Base-by-base conservation (phyloP, 2,888 invertebrate species). In the Heliconius charithonia region DNA sequence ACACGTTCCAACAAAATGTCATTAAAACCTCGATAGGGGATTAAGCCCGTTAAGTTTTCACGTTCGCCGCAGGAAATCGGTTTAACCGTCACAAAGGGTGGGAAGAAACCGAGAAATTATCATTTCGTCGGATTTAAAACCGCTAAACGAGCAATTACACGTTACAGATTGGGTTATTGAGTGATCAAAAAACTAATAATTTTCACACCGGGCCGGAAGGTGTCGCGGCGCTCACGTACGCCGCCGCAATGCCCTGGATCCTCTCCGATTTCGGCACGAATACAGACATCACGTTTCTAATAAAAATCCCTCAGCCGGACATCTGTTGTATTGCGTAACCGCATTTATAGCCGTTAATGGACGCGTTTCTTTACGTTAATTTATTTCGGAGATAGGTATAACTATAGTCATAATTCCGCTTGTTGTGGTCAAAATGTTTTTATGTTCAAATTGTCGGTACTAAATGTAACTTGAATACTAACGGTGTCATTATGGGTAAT, bases 141-240 rank as follows among this genome's bases (percentile, higher is more conserved):
- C 94, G 92, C 94, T 92, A 93, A 93, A 92, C 89, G 87, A 89
- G 90, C 93, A 93, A 94, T 94, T 94, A 95, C 92, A 93, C 89
- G 92, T 92, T 92, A 92, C 93, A 88, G 90, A 90, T 91, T 90
- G 89, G 85, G 89, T 90, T 91, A 93, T 94, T 93, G 90, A 93
- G 93, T 92, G 93, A 93, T 94, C 94, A 90, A 92, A 94, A 92
- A 87, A 89, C 51, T 92, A 91, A 91, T 91, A 90, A 91, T 90
- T 91, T 91, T 92, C 91, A 92, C 93, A 92, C 92, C 92, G 93
- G 91, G 91, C 91, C 94, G 93, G 93, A 94, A 93, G 94, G 92
- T 93, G 94, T 89, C 90, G 89, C 85, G 84, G 88, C 80, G 87
- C 86, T 89, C 94, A 95, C 94, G 94, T 94, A 86, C 87, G 84